A percentile compares a stretch with the other conserved stretches of the same genome.
These are phyloP conservation scores for Mystacornis crossleyi DNA, from an alignment of 2,113 vertebrate species.

Conservation along the genomic window DNA sequence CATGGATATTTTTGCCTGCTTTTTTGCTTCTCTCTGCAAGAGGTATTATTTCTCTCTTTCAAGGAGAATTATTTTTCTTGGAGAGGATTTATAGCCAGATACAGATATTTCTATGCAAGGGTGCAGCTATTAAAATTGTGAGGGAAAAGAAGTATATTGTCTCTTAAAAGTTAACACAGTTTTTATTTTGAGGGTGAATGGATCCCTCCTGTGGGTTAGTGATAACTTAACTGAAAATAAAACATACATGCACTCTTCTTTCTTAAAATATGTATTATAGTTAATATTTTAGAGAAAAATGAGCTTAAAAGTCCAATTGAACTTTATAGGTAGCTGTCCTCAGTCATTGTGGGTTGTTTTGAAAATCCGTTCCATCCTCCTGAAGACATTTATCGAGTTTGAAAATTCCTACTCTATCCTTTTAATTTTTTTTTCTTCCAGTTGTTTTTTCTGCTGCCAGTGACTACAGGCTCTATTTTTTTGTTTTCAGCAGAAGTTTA, in stretches of 20 bases:
- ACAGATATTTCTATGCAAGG: slow-evolving; percentile 23
- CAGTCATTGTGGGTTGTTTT: background rate
- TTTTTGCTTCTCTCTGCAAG: slow-evolving; percentile 11
- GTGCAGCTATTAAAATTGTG: slow-evolving; percentile 19
- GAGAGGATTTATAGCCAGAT: slow-evolving; percentile 41
- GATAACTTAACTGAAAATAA: slow-evolving; percentile 36
- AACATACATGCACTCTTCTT: background rate
- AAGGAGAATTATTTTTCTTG: slow-evolving; percentile 45
- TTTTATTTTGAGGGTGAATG: slow-evolving; percentile 25
- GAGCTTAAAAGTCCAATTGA: background rate
- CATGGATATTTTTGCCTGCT: slow-evolving; percentile 11
- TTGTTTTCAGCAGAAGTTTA: background rate
- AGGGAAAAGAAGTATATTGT: background rate
- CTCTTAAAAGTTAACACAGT: slow-evolving; percentile 3
- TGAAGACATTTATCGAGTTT: background rate
- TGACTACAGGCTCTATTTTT: background rate
- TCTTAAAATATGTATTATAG: background rate
- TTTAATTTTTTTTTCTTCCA: background rate
- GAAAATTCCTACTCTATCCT: background rate
- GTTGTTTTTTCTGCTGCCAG: background rate
- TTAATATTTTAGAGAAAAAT: background rate
- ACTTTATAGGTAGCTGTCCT: background rate
- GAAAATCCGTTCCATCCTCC: slow-evolving; percentile 17
- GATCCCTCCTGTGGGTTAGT: slow-evolving; percentile 1
- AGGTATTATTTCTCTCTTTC: slow-evolving; percentile 14